Conservation (phyloP, 2,888 invertebrate species). For the Microplitis deprimator region DNA sequence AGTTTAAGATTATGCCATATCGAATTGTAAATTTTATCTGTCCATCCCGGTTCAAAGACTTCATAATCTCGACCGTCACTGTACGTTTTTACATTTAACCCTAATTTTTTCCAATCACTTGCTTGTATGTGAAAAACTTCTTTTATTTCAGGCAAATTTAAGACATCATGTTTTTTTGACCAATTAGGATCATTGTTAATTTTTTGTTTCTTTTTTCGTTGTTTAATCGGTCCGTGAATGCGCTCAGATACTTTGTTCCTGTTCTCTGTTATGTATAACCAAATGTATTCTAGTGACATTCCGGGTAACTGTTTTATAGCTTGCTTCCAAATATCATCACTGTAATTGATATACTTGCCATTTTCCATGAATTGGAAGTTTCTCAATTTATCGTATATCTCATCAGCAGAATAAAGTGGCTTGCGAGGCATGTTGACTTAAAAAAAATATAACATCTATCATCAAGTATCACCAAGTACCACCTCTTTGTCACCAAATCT, state of each 20-base stretch:
- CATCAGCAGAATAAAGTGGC: too few relatives aligned
- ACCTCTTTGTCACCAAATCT: too few relatives aligned
- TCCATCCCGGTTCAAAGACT: not conserved
- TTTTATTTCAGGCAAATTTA: not conserved
- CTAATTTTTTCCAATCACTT: not conserved
- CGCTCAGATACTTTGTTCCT: not conserved
- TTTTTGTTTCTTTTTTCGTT: not conserved
- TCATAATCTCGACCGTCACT: conserved; percentile 1
- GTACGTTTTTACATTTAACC: not conserved
- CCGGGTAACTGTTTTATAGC: not conserved
- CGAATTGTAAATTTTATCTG: not conserved
- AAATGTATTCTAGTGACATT: not conserved
- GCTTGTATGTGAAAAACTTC: not conserved
- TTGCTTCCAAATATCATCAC: not conserved
- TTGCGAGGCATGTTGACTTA: too few relatives aligned
- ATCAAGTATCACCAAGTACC: too few relatives aligned
- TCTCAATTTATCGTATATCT: too few relatives aligned
- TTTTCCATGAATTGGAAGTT: too few relatives aligned
- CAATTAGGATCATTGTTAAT: not conserved
- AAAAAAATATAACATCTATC: too few relatives aligned
- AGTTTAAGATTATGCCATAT: not conserved
- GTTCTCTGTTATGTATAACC: not conserved
- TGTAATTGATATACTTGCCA: too few relatives aligned
- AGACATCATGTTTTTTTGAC: not conserved
- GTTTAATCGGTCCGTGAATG: not conserved